Evolutionary conservation across 2,888 invertebrate species (phyloP), one percentile per base, ranked within the genome.

Genomic region (Coelopa pilipes): DNA sequence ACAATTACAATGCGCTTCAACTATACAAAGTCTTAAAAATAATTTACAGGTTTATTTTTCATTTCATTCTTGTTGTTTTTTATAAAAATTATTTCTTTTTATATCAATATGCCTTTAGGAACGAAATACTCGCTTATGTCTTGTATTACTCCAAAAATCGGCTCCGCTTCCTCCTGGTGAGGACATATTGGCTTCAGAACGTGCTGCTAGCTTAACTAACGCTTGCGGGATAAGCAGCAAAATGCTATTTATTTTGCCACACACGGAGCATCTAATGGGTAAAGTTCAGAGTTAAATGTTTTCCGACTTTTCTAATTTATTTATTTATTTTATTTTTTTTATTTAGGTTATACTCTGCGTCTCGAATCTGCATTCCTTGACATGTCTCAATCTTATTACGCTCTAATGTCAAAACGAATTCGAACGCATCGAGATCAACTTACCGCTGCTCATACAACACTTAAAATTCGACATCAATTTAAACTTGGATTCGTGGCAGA

Each of bases 401-500:
- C 96, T 79, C 93, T 93, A 78, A 95, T 96, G 89, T 92, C 94
- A 34, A 93, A 95, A 82, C 92, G 92, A 78, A 92, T 97, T 55
- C 96, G 97, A 84, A 92, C 93, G 62, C 98, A 98, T 86, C 91
- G 94, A 80, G 97, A 98, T 84, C 94, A 96, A 83, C 90, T 98
- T 50, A 96, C 96, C 81, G 94, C 93, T 13, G 93, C 94, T 21
- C 98, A 98, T 88, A 96, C 95, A 86, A 93, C 95, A 81, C 90
- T 99, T 70, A 95, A 95, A 89, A 96, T 99, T 45, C 89, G 99
- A 49, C 98, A 99, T 89, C 96, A 98, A 84, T 98, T 98, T 85
- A 99, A 99, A 89, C 92, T 98, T 86, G 99, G 95, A 0, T 98
- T 97, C 88, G 92, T 97, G 70, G 95, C 95, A 83, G 99, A 99